Evolutionary conservation across 2,113 vertebrate genomes (phyloP).

Genomic region (Plecotus auritus): DNA sequence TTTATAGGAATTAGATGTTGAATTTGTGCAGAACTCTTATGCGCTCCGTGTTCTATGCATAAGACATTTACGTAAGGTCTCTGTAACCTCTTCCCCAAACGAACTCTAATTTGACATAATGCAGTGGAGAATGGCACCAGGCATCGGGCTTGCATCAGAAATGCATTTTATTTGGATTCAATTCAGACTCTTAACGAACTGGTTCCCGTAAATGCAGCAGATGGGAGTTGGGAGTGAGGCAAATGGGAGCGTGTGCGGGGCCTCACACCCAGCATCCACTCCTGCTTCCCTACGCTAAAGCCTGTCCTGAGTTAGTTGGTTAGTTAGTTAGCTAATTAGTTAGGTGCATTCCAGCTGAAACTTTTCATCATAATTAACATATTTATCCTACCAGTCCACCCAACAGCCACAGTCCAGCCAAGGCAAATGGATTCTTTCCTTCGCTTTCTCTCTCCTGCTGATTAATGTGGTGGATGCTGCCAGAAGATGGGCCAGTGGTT

Average conservation of each 20-base stretch:
- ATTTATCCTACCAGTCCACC: slow-evolving; percentile 44
- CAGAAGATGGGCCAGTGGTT: slow-evolving; percentile 50
- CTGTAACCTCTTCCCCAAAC: slow-evolving; percentile 54
- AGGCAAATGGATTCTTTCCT: background rate
- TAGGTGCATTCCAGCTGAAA: slow-evolving; percentile 70
- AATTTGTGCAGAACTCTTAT: background rate
- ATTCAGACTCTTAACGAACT: slow-evolving; percentile 74
- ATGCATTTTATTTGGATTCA: slow-evolving; percentile 75
- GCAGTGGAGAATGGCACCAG: slow-evolving; percentile 71
- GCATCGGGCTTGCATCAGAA: slow-evolving; percentile 66
- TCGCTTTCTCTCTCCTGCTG: slow-evolving; percentile 8
- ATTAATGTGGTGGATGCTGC: background rate
- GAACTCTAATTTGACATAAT: slow-evolving; percentile 68
- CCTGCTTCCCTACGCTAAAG: slow-evolving; percentile 43
- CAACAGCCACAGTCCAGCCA: slow-evolving; percentile 42
- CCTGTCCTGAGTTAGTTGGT: slow-evolving; percentile 62
- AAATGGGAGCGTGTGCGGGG: slow-evolving; percentile 63
- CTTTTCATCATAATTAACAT: slow-evolving; percentile 46
- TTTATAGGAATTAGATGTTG: background rate
- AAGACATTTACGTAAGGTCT: background rate
- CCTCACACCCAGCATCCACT: slow-evolving; percentile 68
- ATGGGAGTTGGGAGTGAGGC: slow-evolving; percentile 59
- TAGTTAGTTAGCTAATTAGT: slow-evolving; percentile 65
- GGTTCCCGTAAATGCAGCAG: slow-evolving; percentile 73
- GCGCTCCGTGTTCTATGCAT: background rate